Evolutionary conservation across 2,113 vertebrate genomes (phyloP).

Genomic region (Grus americana): DNA sequence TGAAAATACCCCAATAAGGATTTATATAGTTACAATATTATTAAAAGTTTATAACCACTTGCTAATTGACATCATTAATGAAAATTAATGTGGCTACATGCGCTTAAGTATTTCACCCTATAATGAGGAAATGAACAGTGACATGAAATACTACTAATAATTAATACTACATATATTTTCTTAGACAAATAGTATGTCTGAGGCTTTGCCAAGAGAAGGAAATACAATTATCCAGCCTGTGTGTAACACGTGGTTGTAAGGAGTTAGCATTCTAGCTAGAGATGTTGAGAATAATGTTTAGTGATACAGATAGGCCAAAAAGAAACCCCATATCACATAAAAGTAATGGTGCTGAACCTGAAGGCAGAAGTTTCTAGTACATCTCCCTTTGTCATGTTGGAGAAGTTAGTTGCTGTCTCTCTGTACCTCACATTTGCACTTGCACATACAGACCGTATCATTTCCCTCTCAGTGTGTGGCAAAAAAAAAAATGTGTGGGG

Average conservation of each 20-base stretch:
- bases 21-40: slow-evolving; percentile 39
- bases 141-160: slow-evolving; percentile 1
- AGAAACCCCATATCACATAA: not conserved
- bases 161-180: not conserved
- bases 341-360: fast-evolving
- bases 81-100: slow-evolving; percentile 5
- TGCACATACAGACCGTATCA: fast-evolving
- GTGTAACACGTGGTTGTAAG: not conserved
- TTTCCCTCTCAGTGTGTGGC: not conserved
- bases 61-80: slow-evolving; percentile 35
- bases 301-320: not conserved
- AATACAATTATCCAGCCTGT: not conserved
- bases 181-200: not conserved
- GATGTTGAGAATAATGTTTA: not conserved
- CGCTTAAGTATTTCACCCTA: not conserved
- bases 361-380: not conserved
- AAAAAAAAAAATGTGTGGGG: fast-evolving
- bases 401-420: not conserved
- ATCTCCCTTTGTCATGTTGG: not conserved
- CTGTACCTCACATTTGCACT: not conserved
- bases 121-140: slow-evolving; percentile 33
- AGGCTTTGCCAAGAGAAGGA: not conserved
- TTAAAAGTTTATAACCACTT: slow-evolving; percentile 33
- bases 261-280: not conserved
- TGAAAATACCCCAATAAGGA: not conserved